phyloP scores from a whole-genome alignment of 1,140 invertebrate species.

The Lasioglossum baleicum region DNA sequence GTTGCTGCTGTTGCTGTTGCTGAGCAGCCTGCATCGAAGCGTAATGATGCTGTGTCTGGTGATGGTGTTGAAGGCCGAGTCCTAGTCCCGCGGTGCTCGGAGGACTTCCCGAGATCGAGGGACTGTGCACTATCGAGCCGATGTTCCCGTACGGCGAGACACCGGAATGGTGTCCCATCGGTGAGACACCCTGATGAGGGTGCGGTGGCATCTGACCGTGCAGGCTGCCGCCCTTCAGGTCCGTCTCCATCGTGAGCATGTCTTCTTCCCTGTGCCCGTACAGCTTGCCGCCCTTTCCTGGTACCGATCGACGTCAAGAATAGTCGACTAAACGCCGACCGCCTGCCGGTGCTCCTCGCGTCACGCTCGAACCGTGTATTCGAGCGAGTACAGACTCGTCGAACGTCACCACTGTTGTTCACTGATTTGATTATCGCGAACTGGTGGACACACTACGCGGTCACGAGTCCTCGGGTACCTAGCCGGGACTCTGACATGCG shows the following conservation, averaged over 20 bases:
- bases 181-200: slow-evolving; percentile 79
- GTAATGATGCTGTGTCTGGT: slow-evolving; percentile 75
- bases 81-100: slow-evolving; percentile 67
- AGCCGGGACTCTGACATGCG: background rate
- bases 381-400: background rate
- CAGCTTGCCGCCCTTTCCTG: slow-evolving; percentile 82
- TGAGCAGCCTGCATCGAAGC: slow-evolving; percentile 72
- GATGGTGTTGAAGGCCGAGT: slow-evolving; percentile 71
- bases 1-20: slow-evolving; percentile 79
- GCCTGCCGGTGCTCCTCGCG: background rate
- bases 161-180: slow-evolving; percentile 82
- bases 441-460: background rate
- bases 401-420: background rate
- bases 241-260: slow-evolving; percentile 93
- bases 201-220: slow-evolving; percentile 90
- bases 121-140: slow-evolving; percentile 83
- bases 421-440: background rate
- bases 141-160: slow-evolving; percentile 84
- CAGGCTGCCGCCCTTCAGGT: slow-evolving; percentile 90
- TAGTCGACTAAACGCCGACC: slow-evolving; percentile 36
- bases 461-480: background rate
- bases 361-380: background rate
- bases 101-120: slow-evolving; percentile 83
- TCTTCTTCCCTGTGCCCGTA: slow-evolving; percentile 86
- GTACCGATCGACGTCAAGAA: slow-evolving; percentile 46